Evolutionary conservation across 2,888 invertebrate species (phyloP).

Genomic region (Tenthredo livida): DNA sequence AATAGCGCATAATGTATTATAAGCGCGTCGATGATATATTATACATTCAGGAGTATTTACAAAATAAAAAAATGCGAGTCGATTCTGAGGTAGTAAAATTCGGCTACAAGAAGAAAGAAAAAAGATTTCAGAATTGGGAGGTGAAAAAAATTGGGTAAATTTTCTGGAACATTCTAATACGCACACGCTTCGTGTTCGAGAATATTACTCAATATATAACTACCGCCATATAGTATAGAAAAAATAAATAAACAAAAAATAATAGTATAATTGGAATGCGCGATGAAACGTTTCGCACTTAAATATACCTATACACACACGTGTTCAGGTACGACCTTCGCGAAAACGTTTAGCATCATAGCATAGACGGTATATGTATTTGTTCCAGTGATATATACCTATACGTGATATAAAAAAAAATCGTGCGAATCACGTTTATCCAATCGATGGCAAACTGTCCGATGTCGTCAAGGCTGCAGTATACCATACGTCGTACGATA

Average conservation of each 20-base stretch:
- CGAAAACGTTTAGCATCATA: constrained; percentile 15
- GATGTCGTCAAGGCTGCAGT: constrained; percentile 19
- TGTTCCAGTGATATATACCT: not conserved
- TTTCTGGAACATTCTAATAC: not conserved
- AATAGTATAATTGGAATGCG: not conserved
- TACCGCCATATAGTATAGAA: not conserved
- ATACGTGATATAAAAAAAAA: not conserved
- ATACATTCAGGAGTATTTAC: not conserved
- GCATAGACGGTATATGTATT: constrained; percentile 12
- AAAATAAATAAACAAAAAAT: not conserved
- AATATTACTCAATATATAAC: not conserved
- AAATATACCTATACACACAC: not conserved
- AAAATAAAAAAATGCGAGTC: not conserved
- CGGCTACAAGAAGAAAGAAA: not conserved
- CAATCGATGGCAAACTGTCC: constrained; percentile 26
- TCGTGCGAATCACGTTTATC: constrained; percentile 6
- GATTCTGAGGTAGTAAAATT: no score
- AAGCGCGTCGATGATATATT: not conserved
- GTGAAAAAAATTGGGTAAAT: not conserved
- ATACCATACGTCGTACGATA: not conserved
- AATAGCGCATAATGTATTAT: not conserved
- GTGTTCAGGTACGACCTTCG: not conserved
- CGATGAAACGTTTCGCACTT: constrained; percentile 11
- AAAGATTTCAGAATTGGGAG: not conserved
- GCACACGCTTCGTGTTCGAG: not conserved